Evolutionary conservation across 2,797 vertebrate genomes (phyloP), one percentile per base, ranked within the genome.

Genomic region (Petrocephalus sullivani): DNA sequence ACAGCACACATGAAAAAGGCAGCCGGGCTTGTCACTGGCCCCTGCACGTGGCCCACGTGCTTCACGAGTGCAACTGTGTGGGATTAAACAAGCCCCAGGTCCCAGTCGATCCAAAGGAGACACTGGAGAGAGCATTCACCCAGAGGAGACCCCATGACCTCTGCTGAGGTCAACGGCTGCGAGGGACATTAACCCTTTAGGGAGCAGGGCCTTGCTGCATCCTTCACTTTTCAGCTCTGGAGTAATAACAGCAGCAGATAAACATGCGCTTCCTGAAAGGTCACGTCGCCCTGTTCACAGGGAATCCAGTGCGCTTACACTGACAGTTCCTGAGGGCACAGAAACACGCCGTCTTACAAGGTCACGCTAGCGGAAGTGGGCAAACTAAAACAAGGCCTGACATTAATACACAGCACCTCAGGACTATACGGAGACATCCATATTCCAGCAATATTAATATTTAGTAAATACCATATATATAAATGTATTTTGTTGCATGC

Each of bases 251-350:
- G 14, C 85, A 53, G 49, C 28, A 88, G 58, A 33, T 37, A 54
- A 21, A 57, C 61, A 86, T 28, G 28, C 28, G 28, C 49, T 49
- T 23, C 49, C 58, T 23, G 60, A 84, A 89, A 90, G 89, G 88
- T 85, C 81, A 90, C 28, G 16, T 89, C 87, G 21, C 85, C 82
- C 88, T 86, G 61, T 23, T 41, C 57, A 16, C 10, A 28, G 64
- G 83, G 78, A 33, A n/a, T 71, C 64, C 87, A 83, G 88, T 71
- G 60, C 2, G 2, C 4, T 60, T 88, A 10, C 71, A 33, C 56
- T 46, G 85, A 78, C 85, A 41, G 64, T 87, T 61, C 89, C 75
- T 90, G 60, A 51, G 61, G 33, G 54, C 71, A 88, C n/a, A 51
- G 14, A 33, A 87, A 83, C 58, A 81, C 3, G 1, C 19, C 3